Conservation (phyloP, 1,140 invertebrate genomes). For the Octopus sinensis region DNA sequence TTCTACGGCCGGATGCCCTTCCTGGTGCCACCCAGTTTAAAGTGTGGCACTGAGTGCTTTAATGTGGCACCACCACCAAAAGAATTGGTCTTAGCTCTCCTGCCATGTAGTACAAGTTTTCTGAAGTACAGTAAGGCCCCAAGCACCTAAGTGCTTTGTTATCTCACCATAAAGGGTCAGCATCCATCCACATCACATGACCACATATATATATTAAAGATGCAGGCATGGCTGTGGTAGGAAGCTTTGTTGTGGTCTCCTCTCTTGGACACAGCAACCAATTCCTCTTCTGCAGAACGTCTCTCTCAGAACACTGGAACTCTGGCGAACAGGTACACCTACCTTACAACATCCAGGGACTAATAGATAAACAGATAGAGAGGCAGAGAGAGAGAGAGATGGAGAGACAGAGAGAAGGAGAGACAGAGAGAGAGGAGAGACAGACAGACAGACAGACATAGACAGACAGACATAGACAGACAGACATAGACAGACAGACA, state of each 20-base stretch:
- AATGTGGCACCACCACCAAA: no score
- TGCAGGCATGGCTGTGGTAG: no score
- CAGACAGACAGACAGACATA: not conserved
- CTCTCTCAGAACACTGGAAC: not conserved
- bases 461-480: not conserved
- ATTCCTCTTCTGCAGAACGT: not conserved
- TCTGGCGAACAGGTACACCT: not conserved
- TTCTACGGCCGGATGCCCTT: no score
- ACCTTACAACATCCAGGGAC: not conserved
- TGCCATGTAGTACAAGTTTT: no score
- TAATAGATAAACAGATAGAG: not conserved
- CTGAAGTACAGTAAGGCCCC: no score
- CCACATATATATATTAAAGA: no score
- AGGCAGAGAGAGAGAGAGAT: constrained; percentile 15
- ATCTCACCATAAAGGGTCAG: no score
- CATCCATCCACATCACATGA: no score
- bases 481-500: not conserved
- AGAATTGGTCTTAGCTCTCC: no score
- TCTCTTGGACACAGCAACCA: not conserved
- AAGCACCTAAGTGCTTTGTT: no score
- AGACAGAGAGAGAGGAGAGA: not conserved
- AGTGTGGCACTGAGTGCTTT: no score
- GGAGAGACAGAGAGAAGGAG: not conserved
- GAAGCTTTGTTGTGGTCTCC: not conserved
- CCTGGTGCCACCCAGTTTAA: no score